phyloP scores from a whole-genome alignment of 2,797 vertebrate genomes.

The Nasua narica region DNA sequence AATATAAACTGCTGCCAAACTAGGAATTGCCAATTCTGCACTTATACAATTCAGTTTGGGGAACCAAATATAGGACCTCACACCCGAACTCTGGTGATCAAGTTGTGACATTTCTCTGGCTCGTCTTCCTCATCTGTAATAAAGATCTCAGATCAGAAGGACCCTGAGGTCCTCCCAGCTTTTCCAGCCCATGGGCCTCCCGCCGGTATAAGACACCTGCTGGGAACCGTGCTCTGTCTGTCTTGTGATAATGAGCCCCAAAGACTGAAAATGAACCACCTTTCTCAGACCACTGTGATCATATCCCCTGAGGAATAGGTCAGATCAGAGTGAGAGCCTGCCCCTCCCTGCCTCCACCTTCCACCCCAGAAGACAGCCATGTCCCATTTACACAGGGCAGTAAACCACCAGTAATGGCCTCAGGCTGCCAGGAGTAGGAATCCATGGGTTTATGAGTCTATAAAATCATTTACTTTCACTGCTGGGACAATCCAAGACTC shows the following conservation, averaged over 20 bases:
- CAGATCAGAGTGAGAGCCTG: background rate
- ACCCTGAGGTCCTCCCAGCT: background rate
- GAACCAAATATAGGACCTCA: background rate
- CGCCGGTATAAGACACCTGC: background rate
- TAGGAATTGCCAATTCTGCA: background rate
- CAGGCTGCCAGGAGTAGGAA: background rate
- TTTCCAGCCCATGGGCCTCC: background rate
- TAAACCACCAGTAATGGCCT: background rate
- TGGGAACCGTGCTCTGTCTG: background rate
- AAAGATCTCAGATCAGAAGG: background rate
- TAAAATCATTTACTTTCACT: conserved; percentile 56
- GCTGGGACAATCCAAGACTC: background rate
- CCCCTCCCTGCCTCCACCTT: background rate
- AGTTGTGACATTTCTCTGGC: background rate
- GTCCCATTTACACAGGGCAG: background rate
- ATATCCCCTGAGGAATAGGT: background rate
- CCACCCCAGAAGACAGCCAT: background rate
- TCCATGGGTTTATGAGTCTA: background rate
- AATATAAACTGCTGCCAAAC: background rate
- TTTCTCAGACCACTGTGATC: background rate
- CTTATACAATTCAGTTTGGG: background rate
- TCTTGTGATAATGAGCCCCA: background rate
- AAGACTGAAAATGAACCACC: background rate
- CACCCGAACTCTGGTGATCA: background rate
- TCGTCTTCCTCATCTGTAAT: background rate